phyloP scores from a whole-genome alignment of 2,113 vertebrate species.

The Ctenodactylus gundi region DNA sequence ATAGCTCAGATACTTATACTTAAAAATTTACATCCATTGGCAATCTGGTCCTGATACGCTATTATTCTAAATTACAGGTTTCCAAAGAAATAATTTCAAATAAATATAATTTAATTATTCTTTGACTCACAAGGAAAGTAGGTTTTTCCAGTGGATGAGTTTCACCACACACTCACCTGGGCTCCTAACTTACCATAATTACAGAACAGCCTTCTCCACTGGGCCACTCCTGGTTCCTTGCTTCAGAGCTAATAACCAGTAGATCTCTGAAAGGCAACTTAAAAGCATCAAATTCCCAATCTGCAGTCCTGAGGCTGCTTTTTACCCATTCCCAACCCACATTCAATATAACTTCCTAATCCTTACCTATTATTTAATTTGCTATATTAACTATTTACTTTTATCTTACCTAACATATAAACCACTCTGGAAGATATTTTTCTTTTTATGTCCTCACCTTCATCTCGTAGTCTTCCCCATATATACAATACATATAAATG shows the following conservation, averaged over 20 bases:
- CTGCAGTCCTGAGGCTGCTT: not conserved
- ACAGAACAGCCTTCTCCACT: not conserved
- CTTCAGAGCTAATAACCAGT: not conserved
- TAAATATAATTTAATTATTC: not conserved
- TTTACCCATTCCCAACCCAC: not conserved
- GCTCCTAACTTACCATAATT: not conserved
- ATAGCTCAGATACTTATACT: not conserved
- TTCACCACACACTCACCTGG: not conserved
- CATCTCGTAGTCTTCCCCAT: not conserved
- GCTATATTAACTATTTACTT: not conserved
- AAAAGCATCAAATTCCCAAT: constrained; percentile 14
- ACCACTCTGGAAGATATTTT: not conserved
- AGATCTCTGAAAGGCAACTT: not conserved
- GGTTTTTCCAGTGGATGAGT: not conserved
- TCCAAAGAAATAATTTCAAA: constrained; percentile 33
- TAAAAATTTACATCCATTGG: not conserved
- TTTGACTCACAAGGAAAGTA: constrained; percentile 26
- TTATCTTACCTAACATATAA: not conserved
- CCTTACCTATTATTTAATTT: not conserved
- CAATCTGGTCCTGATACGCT: not conserved
- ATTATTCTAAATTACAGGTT: not conserved
- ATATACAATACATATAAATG: not conserved
- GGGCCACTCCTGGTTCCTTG: not conserved
- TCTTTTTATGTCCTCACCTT: not conserved
- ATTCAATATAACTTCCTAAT: not conserved